Base-by-base conservation (phyloP, 2,113 vertebrate genomes). In the Pogonocichla stellata region DNA sequence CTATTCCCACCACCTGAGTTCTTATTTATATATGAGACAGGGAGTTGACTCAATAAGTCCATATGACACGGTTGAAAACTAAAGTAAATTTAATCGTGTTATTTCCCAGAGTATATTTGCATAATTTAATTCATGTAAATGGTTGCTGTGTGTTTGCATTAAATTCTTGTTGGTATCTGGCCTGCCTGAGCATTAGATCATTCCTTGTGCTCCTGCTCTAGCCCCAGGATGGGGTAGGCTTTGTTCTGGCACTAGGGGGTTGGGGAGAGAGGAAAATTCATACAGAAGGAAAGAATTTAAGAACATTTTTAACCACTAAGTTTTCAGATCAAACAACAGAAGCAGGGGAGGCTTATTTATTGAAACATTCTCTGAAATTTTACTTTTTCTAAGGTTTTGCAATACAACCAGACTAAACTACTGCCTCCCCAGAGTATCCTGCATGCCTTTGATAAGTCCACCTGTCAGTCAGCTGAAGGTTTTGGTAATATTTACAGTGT, bases 161-260 rank as follows among this genome's bases (percentile, higher is more conserved):
- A 54, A 47, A 29, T 42, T 45, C 0, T 4, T 40, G 4, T n/a
- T 1, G 3, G 23, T 34, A 19, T 26, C 0, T 0, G 56, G 73
- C 65, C 29, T 56, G 29, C 50, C 48, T 75, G 86, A 87, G 57
- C 65, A 38, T 4, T 1, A 8, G 61, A n/a, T 31, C 50, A 45
- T 29, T 65, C n/a, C 54, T 81, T 2, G 0, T 12, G 36, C 29
- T 75, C 15, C 42, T 61, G 18, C 70, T 74, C 22, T 23, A 36
- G 18, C 8, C 16, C 23, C 0, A 1, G 45, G 17, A 18, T 26
- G 28, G 9, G 6, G 4, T 6, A 8, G 6, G 23, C 12, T 73
- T 66, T 77, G 26, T 66, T 72, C 47, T 42, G 65, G 54, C 22
- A 14, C 38, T 67, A 0, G 1, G 5, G 16, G 10, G 18, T 26